Base-by-base conservation (phyloP, 2,888 invertebrate genomes). In the Muscina levida region DNA sequence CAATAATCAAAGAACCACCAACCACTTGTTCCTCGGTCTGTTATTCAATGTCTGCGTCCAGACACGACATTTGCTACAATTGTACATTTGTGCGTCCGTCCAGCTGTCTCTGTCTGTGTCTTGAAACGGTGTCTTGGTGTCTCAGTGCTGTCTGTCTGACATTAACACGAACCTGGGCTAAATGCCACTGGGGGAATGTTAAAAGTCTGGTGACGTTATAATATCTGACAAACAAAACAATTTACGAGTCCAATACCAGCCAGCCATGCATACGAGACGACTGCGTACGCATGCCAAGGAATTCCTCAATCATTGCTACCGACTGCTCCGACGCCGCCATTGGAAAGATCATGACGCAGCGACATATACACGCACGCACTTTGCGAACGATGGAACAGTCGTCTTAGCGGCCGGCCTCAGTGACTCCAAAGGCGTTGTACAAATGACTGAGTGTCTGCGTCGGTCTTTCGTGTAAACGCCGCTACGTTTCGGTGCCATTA, bases 111-210 rank as follows among this genome's bases (percentile, higher is more conserved):
- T 3, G 67, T 31, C 53, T 67, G 42, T 51, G 19, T 73, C 31
- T 5, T 31, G 31, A 8, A 31, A 31, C 31, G 77, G 66, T 76
- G 70, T 77, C 73, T 76, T 76, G 51, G 3, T 31, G 31, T 31
- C 31, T n/a, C n/a, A 44, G 42, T 15, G 15, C 42, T 57, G 75
- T 72, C 46, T 77, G 80, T 8, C 31, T 26, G 44, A 51, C 48
- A 67, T 67, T 74, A 74, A 77, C 77, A 77, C 80, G 80, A 77
- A 81, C 77, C 59, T 74, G 71, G 42, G 51, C 39, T 53, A 57
- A 77, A 42, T 77, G 80, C 77, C 80, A 77, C 77, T 81, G 59
- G 80, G 80, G 80, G 77, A 77, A 81, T 81, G 73, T 74, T 71
- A 65, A 37, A 67, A 71, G 57, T 67, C 66, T 73, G 76, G 72